Percentiles rank a stretch among this genome's conserved stretches.
Conservation (phyloP, 2,888 invertebrate genomes). For the Eupithecia exiguata region DNA sequence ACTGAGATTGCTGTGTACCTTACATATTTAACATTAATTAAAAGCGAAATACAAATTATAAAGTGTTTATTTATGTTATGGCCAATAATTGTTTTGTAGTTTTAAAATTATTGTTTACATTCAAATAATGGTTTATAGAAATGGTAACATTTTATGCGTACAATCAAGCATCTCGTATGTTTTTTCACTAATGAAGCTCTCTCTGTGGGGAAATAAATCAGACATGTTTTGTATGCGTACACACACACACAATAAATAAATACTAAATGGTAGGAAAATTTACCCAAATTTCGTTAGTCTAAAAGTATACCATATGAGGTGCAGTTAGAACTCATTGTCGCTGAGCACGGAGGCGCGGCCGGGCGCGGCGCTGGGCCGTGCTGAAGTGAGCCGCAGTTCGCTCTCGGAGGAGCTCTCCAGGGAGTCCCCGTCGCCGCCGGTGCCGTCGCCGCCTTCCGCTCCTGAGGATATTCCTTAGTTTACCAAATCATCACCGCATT, state of each 20-base stretch:
- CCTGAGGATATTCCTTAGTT: slow-evolving; percentile 11
- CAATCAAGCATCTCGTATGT: not conserved
- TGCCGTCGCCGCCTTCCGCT: slow-evolving; percentile 36
- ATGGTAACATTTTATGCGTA: not conserved
- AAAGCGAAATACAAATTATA: not conserved
- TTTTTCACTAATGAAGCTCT: not conserved
- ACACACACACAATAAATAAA: not conserved
- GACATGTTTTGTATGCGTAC: not conserved
- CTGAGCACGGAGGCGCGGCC: slow-evolving; percentile 66
- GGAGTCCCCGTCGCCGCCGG: slow-evolving; percentile 60
- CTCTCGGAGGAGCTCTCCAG: slow-evolving; percentile 78
- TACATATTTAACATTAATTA: not conserved
- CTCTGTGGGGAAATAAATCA: not conserved
- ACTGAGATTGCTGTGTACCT: too few species aligned
- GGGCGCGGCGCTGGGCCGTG: slow-evolving; percentile 60
- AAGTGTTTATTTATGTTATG: not conserved
- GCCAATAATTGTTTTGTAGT: not conserved
- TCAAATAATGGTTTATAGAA: not conserved
- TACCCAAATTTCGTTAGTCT: not conserved
- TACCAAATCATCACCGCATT: not conserved
- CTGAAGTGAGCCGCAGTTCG: slow-evolving; percentile 70
- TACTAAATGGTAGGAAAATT: not conserved
- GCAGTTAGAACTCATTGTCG: slow-evolving; percentile 77
- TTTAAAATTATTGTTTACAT: not conserved
- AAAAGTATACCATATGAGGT: not conserved